Conservation (phyloP, 1,140 invertebrate species). For the Brachionus calyciflorus region DNA sequence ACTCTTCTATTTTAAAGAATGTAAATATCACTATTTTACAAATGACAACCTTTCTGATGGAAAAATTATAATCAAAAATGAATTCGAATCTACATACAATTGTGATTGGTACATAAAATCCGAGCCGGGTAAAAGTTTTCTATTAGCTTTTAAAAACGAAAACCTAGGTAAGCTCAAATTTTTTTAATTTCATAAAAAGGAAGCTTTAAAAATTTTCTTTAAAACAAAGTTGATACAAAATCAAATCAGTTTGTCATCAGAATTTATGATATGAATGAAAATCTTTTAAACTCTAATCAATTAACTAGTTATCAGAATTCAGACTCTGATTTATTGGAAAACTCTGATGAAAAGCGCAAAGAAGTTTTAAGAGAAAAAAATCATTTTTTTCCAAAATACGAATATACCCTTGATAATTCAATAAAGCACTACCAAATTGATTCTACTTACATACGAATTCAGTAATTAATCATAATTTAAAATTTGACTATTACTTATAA, state of each 20-base stretch:
- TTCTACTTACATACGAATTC: conserved; percentile 27
- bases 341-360: background rate
- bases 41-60: background rate
- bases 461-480: background rate
- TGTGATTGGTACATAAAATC: conserved; percentile 38
- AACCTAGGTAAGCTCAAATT: background rate
- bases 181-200: background rate
- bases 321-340: background rate
- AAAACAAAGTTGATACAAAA: background rate
- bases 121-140: conserved; percentile 4
- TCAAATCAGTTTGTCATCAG: conserved; percentile 33
- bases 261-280: conserved; percentile 34
- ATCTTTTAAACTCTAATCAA: background rate
- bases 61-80: conserved; percentile 7
- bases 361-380: background rate
- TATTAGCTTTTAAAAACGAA: conserved; percentile 22
- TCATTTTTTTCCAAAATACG: conserved; percentile 6
- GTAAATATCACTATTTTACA: background rate
- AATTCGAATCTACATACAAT: background rate
- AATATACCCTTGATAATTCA: conserved; percentile 11
- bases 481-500: background rate
- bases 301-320: background rate
- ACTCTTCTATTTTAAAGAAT: background rate
- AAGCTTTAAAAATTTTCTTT: background rate
- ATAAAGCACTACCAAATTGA: conserved; percentile 12